Base-by-base conservation (phyloP, 2,113 vertebrate genomes). In the Mus spicilegus region DNA sequence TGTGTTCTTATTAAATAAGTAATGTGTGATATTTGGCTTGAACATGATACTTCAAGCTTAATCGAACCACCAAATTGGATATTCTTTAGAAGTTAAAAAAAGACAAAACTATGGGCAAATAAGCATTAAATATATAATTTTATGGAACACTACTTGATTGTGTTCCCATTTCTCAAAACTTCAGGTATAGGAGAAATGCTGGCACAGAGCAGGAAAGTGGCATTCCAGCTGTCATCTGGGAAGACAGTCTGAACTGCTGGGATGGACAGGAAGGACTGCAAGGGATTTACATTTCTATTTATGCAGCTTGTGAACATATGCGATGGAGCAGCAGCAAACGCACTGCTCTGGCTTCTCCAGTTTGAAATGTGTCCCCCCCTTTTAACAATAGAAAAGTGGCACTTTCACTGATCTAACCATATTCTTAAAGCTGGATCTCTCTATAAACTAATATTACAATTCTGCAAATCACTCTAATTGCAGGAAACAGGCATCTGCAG, bases 381-480 rank as follows among this genome's bases (percentile, higher is more conserved):
- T 65, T 65, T 65, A 95, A 78, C 39, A 94, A 73, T 36, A 90
- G 56, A 95, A 95, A 91, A 88, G 94, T 78, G 30, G 75, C 28
- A 77, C n/a, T 51, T 94, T 49, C 39, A 84, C 36, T 81, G 78
- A 67, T 89, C 80, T 85, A 94, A 95, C 54, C 58, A 81, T 39
- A 88, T 28, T 90, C 69, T 91, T 77, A 77, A 88, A 91, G 61
- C 6, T 7, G 13, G 36, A 85, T 80, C n/a, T 80, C 91, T 92
- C 84, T 84, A 69, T 72, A 92, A 75, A 93, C 46, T 95, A 96
- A 92, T 77, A 92, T 86, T 88, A 92, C 7, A 96, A 81, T 95
- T 93, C 58, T 76, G 56, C 11, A 94, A 82, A 90, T 95, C 70
- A 82, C 42, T 78, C 36, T 90, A 95, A 96, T 82, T 88, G 8